A percentile compares a stretch with the other conserved stretches of the same genome.
Evolutionary conservation across 1,140 invertebrate species (phyloP).

Genomic region (Papilio helenus): DNA sequence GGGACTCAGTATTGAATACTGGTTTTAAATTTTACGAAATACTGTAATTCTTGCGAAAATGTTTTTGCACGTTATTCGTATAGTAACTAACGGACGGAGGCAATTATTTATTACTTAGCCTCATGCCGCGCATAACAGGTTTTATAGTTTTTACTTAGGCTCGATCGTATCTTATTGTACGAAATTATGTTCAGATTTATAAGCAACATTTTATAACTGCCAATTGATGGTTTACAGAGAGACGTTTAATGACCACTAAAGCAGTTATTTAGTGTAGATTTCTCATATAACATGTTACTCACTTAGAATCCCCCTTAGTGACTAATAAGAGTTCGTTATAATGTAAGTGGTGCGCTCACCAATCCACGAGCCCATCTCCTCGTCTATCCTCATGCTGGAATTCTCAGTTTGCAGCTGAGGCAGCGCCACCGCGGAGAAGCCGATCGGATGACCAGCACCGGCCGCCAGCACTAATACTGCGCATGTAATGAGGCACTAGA

Average conservation of each 20-base stretch:
- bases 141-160: not conserved
- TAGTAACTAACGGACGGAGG: not conserved
- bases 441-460: conserved; percentile 88
- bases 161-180: not conserved
- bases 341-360: conserved; percentile 69
- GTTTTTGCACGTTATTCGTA: not conserved
- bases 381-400: conserved; percentile 81
- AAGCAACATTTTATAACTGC: not conserved
- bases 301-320: not conserved
- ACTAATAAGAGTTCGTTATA: not conserved
- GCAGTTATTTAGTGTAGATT: not conserved
- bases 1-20: too few relatives aligned
- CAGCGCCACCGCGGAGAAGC: conserved; percentile 86
- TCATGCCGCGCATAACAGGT: not conserved
- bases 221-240: not conserved
- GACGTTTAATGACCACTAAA: not conserved
- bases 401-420: conserved; percentile 84
- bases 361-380: conserved; percentile 87
- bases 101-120: not conserved
- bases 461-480: conserved; percentile 86
- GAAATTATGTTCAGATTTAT: not conserved
- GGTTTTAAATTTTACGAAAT: not conserved
- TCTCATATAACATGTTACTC: not conserved
- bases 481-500: conserved; percentile 86
- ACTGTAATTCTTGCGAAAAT: not conserved